Evolutionary conservation across 2,888 invertebrate genomes (phyloP).

Genomic region (Tiliacea aurago): DNA sequence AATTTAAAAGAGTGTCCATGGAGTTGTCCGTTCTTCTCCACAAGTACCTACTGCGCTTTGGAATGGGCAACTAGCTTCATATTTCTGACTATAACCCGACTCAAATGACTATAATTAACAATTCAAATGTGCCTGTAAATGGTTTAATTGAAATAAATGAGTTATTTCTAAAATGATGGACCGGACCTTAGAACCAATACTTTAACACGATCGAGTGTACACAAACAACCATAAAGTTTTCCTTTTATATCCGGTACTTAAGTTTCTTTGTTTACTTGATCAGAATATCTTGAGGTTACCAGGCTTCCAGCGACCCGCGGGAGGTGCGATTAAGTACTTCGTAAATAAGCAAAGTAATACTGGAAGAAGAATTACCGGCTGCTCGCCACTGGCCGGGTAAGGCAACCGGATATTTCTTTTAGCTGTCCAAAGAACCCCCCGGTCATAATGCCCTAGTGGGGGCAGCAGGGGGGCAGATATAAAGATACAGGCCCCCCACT

Average conservation of each 20-base stretch:
- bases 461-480: slow-evolving; percentile 88
- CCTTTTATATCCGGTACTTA: slow-evolving; percentile 49
- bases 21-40: no score
- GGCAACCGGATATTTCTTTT: slow-evolving; percentile 90
- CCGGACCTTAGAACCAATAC: slow-evolving; percentile 23
- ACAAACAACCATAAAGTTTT: slow-evolving; percentile 43
- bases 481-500: slow-evolving; percentile 90
- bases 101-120: no score
- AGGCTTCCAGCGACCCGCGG: slow-evolving; percentile 73
- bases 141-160: no score
- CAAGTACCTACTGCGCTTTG: no score
- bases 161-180: neutral
- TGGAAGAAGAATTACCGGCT: slow-evolving; percentile 87
- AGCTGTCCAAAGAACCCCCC: slow-evolving; percentile 90
- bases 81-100: no score
- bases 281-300: slow-evolving; percentile 66
- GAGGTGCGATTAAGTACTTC: slow-evolving; percentile 84
- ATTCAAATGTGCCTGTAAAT: no score
- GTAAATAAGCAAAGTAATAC: slow-evolving; percentile 88
- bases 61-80: no score
- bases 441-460: slow-evolving; percentile 88
- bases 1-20: no score
- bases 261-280: slow-evolving; percentile 62
- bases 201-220: slow-evolving; percentile 15
- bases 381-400: slow-evolving; percentile 83